phyloP scores from a whole-genome alignment of 2,888 invertebrate genomes.

The Metalampra italica region DNA sequence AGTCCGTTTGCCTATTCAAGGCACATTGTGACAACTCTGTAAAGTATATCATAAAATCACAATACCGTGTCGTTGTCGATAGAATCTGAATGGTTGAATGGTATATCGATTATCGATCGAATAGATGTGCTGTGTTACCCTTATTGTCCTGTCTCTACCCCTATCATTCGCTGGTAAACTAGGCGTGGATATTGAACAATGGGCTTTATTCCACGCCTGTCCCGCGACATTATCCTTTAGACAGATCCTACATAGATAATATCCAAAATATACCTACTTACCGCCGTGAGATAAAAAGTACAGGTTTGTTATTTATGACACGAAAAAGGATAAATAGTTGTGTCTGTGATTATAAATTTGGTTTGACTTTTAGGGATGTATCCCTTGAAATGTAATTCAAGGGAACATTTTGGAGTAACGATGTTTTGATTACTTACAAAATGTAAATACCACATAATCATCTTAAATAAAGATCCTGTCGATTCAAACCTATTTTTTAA shows the following conservation, averaged over 20 bases:
- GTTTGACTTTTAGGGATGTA: no score
- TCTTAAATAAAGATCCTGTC: no score
- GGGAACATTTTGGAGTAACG: no score
- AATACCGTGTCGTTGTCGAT: slow-evolving; percentile 56
- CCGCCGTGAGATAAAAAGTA: background rate
- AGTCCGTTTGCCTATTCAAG: slow-evolving; percentile 6
- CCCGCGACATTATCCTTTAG: slow-evolving; percentile 39
- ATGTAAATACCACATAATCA: no score
- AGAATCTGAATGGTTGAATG: slow-evolving; percentile 61
- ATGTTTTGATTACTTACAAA: no score
- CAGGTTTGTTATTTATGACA: background rate
- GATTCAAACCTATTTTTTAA: no score
- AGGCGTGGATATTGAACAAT: slow-evolving; percentile 60
- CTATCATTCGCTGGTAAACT: slow-evolving; percentile 48
- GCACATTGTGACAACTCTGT: slow-evolving; percentile 36
- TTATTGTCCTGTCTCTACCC: slow-evolving; percentile 71
- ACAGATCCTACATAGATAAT: slow-evolving; percentile 17
- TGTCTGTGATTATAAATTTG: no score
- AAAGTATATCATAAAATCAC: slow-evolving; percentile 41
- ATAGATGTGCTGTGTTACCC: slow-evolving; percentile 49
- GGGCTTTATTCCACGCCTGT: slow-evolving; percentile 46
- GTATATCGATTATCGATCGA: slow-evolving; percentile 52
- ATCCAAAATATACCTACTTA: slow-evolving; percentile 4
- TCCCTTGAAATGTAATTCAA: no score
- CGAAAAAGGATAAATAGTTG: background rate